Evolutionary conservation across 2,113 vertebrate genomes (phyloP).

Genomic region (Corythoichthys haematopterus): DNA sequence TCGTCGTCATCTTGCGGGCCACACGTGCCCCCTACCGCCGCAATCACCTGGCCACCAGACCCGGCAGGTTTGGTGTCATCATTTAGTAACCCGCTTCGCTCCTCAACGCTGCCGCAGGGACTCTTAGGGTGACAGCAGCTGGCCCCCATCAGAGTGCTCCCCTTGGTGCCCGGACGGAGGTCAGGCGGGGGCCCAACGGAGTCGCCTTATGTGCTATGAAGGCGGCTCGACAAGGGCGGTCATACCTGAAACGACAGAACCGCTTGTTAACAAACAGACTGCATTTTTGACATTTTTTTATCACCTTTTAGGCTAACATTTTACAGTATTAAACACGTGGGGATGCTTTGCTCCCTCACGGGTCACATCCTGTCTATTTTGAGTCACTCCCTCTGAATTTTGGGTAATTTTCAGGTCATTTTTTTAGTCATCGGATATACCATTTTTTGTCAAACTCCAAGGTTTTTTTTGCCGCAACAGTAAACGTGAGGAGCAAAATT

Average conservation of each 20-base stretch:
- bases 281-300: too few species aligned
- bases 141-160: slow-evolving; percentile 63
- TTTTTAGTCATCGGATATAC: too few species aligned
- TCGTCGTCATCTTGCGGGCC: slow-evolving; percentile 21
- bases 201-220: slow-evolving; percentile 19
- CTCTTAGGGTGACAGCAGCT: slow-evolving; percentile 50
- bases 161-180: not conserved
- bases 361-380: too few species aligned
- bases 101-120: slow-evolving; percentile 56
- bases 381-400: too few species aligned
- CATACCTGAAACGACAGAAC: slow-evolving; percentile 1
- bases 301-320: too few species aligned
- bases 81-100: slow-evolving; percentile 57
- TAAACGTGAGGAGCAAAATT: too few species aligned
- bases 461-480: too few species aligned
- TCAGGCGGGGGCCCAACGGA: slow-evolving; percentile 12
- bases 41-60: slow-evolving; percentile 8
- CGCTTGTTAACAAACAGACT: too few species aligned
- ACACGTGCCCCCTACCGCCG: slow-evolving; percentile 11
- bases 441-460: too few species aligned
- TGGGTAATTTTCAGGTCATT: too few species aligned
- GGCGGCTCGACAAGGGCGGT: not conserved
- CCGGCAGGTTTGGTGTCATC: slow-evolving; percentile 29
- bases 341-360: too few species aligned
- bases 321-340: too few species aligned